Evolutionary conservation across 2,888 invertebrate genomes (phyloP).

Genomic region (Hyppa rectilinea): DNA sequence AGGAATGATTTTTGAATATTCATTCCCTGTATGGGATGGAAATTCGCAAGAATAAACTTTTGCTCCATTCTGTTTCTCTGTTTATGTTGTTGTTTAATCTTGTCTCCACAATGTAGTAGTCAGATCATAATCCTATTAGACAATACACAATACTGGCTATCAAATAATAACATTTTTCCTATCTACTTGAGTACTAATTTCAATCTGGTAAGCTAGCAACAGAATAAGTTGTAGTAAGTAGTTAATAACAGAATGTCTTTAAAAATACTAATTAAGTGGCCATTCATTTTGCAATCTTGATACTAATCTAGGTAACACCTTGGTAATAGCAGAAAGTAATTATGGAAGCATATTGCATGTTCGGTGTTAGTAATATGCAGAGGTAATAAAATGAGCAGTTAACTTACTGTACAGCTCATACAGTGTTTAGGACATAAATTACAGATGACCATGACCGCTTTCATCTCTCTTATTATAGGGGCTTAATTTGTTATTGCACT

Average conservation of each 20-base stretch:
- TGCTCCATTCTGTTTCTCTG: too few species aligned
- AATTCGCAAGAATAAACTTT: background rate
- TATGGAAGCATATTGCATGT: slow-evolving; percentile 15
- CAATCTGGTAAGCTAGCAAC: background rate
- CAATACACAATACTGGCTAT: background rate
- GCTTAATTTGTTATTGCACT: slow-evolving; percentile 4
- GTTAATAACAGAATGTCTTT: slow-evolving; percentile 1
- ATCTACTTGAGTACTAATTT: background rate
- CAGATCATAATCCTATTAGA: background rate
- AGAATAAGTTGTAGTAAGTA: too few species aligned
- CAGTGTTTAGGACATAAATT: background rate
- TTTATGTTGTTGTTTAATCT: too few species aligned
- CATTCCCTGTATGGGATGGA: too few species aligned
- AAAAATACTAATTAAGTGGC: slow-evolving; percentile 34
- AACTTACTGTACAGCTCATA: slow-evolving; percentile 2
- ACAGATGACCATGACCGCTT: background rate
- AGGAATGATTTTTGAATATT: background rate
- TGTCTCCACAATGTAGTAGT: background rate
- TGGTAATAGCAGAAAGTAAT: slow-evolving; percentile 31
- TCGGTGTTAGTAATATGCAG: background rate
- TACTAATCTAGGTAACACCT: slow-evolving; percentile 21
- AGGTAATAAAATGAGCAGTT: slow-evolving; percentile 12
- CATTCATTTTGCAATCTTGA: slow-evolving; percentile 12
- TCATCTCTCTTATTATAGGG: background rate
- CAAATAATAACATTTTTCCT: background rate